Conservation (phyloP, 2,113 vertebrate genomes). For the Paralichthys olivaceus region DNA sequence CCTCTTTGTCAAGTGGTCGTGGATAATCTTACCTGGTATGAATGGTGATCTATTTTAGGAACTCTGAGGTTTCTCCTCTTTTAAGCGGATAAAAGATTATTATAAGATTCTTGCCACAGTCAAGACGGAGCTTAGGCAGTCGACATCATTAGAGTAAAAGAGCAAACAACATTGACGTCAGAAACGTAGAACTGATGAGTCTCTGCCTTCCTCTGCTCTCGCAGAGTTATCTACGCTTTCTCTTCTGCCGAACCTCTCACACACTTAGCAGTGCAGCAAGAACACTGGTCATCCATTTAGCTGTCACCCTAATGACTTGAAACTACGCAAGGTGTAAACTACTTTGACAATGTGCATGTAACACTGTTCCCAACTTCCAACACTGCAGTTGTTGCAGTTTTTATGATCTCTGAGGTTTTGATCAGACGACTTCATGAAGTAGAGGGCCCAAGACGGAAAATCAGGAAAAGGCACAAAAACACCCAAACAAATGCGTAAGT, state of each 20-base stretch:
- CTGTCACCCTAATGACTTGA: not conserved
- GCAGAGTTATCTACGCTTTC: not conserved
- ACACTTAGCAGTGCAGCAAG: not conserved
- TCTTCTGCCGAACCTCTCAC: not conserved
- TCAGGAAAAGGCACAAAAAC: too few species aligned
- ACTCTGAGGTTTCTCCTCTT: slow-evolving; percentile 25
- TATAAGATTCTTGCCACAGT: slow-evolving; percentile 27
- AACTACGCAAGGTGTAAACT: not conserved
- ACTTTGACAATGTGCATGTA: slow-evolving; percentile 6
- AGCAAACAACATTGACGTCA: slow-evolving; percentile 27
- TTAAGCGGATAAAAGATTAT: slow-evolving; percentile 51
- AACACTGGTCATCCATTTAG: not conserved
- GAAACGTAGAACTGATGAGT: slow-evolving; percentile 10
- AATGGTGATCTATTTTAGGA: slow-evolving; percentile 31
- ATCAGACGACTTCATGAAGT: too few species aligned
- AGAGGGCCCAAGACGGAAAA: too few species aligned
- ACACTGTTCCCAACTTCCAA: slow-evolving; percentile 18
- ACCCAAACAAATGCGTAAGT: too few species aligned
- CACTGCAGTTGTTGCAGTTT: slow-evolving; percentile 26
- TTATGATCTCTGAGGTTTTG: slow-evolving; percentile 21
- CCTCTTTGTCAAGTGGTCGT: slow-evolving; percentile 17
- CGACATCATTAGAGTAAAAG: slow-evolving; percentile 38
- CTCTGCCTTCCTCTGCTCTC: not conserved
- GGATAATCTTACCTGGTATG: slow-evolving; percentile 36
- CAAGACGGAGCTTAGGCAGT: slow-evolving; percentile 19